phyloP scores from a whole-genome alignment of 2,113 vertebrate species.

The Dipodomys stephensi region DNA sequence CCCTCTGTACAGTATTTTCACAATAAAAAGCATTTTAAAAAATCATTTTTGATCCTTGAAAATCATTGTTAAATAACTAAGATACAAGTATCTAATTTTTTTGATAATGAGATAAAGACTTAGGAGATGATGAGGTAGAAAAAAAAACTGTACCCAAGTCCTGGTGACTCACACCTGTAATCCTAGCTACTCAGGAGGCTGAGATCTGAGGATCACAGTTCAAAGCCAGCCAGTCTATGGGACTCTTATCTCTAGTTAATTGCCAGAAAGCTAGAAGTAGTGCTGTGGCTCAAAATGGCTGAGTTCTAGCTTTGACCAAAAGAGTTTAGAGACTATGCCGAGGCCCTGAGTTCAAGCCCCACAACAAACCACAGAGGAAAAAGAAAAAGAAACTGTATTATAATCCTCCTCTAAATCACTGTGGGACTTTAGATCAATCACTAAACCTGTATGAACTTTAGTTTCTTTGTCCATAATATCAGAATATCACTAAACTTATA shows the following conservation, averaged over 20 bases:
- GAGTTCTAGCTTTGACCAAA: too few relatives aligned
- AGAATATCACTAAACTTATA: constrained; percentile 5
- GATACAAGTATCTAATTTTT: background rate
- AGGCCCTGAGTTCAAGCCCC: too few relatives aligned
- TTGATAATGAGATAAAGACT: background rate
- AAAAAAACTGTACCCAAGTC: background rate
- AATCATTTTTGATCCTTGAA: constrained; percentile 73
- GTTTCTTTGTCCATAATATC: constrained; percentile 12
- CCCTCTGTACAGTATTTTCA: too few relatives aligned
- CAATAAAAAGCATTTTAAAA: background rate
- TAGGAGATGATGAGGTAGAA: background rate
- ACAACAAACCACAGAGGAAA: background rate
- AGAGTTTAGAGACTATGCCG: too few relatives aligned
- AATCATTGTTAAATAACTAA: constrained; percentile 44
- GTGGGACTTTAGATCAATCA: background rate
- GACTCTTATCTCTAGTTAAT: too few relatives aligned
- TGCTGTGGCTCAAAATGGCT: too few relatives aligned
- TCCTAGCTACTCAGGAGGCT: too few relatives aligned
- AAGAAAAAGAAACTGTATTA: too few relatives aligned
- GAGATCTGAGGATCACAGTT: too few relatives aligned
- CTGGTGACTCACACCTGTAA: too few relatives aligned
- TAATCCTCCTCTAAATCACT: background rate
- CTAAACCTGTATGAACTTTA: background rate
- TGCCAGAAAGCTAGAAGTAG: too few relatives aligned
- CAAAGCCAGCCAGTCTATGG: too few relatives aligned